A percentile compares a stretch with the other conserved stretches of the same genome.
Conservation (phyloP, 1,140 invertebrate species). For the Onthophagus taurus region DNA sequence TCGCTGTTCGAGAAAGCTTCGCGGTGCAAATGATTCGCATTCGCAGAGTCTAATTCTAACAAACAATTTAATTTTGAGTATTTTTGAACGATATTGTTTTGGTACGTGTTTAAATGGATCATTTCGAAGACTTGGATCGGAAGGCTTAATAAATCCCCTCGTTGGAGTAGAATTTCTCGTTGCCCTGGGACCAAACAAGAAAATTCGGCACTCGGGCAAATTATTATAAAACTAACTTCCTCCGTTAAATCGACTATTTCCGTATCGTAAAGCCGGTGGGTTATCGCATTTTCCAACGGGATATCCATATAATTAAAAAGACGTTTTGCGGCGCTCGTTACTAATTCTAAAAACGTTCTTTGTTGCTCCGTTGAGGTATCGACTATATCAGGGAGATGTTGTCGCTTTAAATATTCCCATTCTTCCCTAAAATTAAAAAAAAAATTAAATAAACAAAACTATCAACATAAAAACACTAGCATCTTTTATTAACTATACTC, state of each 20-base stretch:
- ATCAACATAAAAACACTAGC: not conserved
- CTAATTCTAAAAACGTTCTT: conserved; percentile 64
- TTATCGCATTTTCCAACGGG: conserved; percentile 50
- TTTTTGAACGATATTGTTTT: conserved; percentile 73
- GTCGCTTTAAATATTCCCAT: conserved; percentile 69
- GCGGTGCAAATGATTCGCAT: conserved; percentile 84
- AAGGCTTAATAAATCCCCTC: conserved; percentile 70
- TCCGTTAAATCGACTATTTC: conserved; percentile 85
- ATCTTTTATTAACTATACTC: too few species aligned
- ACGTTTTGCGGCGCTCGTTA: conserved; percentile 58
- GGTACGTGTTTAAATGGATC: conserved; percentile 87
- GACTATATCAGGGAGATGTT: conserved; percentile 38
- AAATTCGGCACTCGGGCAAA: conserved; percentile 80
- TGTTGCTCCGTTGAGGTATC: conserved; percentile 59
- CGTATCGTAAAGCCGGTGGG: conserved; percentile 76
- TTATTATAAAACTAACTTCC: conserved; percentile 81
- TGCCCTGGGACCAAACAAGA: conserved; percentile 87
- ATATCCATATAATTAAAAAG: conserved; percentile 75
- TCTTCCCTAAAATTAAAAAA: conserved; percentile 63
- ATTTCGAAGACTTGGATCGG: conserved; percentile 88
- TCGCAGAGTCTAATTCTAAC: conserved; percentile 81
- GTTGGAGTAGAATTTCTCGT: conserved; percentile 66
- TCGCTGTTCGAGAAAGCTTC: conserved; percentile 90
- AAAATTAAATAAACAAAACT: not conserved
- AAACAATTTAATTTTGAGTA: conserved; percentile 88